Evolutionary conservation across 2,797 vertebrate genomes (phyloP), one percentile per base, ranked within the genome.

Genomic region (Lepilemur ruficaudatus): DNA sequence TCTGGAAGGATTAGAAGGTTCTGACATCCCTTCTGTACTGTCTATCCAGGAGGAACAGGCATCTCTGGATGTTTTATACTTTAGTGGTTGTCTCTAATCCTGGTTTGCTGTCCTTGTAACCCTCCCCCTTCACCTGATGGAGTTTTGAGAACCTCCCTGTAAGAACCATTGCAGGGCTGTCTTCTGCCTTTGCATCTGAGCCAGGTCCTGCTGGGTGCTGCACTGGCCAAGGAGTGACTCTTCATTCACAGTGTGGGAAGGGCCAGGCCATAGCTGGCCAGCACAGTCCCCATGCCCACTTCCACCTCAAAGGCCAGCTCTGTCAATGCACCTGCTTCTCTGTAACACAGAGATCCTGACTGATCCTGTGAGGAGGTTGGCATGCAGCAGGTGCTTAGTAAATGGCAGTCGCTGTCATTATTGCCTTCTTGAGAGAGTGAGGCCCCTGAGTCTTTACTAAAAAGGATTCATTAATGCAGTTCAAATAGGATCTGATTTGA

Each of bases 201-300:
- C 9, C 10, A 32, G 50, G 79, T 69, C 63, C 46, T 70, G 22
- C 61, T 38, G 63, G 43, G 67, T 32, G n/a, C 50, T n/a, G 23
- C 22, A 0, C 50, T 46, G 23, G 76, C 76, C n/a, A 28, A 50
- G 50, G 76, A 18, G 7, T 30, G 59, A 52, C 41, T 78, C n/a
- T 79, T 52, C 5, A 2, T 43, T 30, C 73, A 20, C 15, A 3
- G n/a, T 20, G 3, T 35, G 57, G 30, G 17, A n/a, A 81, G 57
- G 38, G 67, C 67, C 35, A 41, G 59, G n/a, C 41, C 43, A 48
- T 59, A 28, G 7, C 48, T n/a, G 50, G 72, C 25, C n/a, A 28
- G 7, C 8, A 9, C 5, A 5, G 17, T 25, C 22, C 48, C 55
- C 46, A 2, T 0, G 3, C 4, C 48, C 25, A 13, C 41, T 0